Evolutionary conservation across 2,797 vertebrate genomes (phyloP).

Genomic region (Intellagama lesueurii): DNA sequence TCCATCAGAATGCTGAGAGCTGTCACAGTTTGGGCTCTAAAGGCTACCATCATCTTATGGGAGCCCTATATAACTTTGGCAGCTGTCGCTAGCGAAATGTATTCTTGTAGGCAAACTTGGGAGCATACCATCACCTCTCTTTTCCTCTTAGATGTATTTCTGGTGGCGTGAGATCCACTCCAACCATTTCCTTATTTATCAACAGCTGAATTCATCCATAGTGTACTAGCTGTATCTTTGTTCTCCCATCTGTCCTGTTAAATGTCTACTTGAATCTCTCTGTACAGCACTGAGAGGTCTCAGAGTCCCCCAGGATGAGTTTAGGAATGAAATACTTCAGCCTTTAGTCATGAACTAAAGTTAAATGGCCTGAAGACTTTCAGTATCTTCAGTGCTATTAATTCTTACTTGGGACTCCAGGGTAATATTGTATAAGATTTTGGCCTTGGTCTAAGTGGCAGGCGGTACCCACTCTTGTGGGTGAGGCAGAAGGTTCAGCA

Average conservation of each 20-base stretch:
- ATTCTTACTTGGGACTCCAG: neutral
- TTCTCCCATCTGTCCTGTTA: conserved; percentile 26
- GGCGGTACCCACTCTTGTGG: too few relatives aligned
- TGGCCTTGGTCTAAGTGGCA: too few relatives aligned
- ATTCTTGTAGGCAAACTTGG: conserved; percentile 3
- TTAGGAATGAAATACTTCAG: conserved; percentile 44
- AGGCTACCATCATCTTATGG: conserved; percentile 5
- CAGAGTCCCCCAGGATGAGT: conserved; percentile 10
- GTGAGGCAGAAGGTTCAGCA: too few relatives aligned
- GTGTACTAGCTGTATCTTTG: neutral
- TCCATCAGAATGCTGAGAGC: neutral
- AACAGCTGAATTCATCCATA: conserved; percentile 23
- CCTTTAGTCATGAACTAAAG: neutral
- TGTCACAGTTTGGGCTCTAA: neutral
- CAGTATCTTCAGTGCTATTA: neutral
- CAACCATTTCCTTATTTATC: conserved; percentile 6
- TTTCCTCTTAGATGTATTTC: conserved; percentile 7
- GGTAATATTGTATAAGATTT: neutral
- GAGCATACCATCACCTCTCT: neutral
- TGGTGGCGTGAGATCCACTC: neutral
- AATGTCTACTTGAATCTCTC: conserved; percentile 8
- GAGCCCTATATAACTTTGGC: neutral
- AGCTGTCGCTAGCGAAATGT: neutral
- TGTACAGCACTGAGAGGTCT: conserved; percentile 14
- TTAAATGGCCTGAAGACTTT: conserved; percentile 22